Evolutionary conservation across 2,113 vertebrate species (phyloP), one percentile per base, ranked within the genome.

Genomic region (Aix galericulata): DNA sequence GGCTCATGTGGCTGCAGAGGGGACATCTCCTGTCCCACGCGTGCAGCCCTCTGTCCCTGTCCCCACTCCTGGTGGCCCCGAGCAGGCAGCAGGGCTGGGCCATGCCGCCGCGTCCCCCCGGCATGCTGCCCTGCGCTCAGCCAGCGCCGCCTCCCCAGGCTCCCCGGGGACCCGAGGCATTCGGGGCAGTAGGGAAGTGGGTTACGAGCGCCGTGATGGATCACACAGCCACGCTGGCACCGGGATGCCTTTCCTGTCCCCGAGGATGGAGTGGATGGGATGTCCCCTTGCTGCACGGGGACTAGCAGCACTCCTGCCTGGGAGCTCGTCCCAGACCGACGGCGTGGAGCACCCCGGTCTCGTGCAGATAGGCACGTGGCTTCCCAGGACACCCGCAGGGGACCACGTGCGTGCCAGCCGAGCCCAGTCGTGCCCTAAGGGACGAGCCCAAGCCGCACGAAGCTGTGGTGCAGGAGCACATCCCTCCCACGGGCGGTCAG

Each of bases 111-210:
- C 7, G 3, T 75, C 83, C 90, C 12, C 64, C 69, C 34, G 31
- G 58, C 11, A 3, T 1, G 0, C 63, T 40, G 82, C 27, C n/a
- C 48, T 38, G 59, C 0, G 82, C 72, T 83, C 83, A 77, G 87
- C 10, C 87, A 87, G 87, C 13, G 1, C 82, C 3, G 27, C 85
- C 85, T 72, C 85, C 71, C 1, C 1, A 79, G 90, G 53, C 71
- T 91, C 95, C 56, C 32, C 0, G 0, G 77, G 91, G 91, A 91
- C 88, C 27, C 4, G 46, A 40, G 48, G 86, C 66, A 90, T 82
- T 38, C 34, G 13, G 3, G 94, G 96, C 93, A 97, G 91, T 89
- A 94, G 94, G 93, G 96, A 94, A 97, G 89, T 92, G 91, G 95
- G 96, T 95, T 82, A 95, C 25, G 62, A 92, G 73, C 2, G 34